Base-by-base conservation (phyloP, 2,113 vertebrate species). In the Corythornis cristatus region DNA sequence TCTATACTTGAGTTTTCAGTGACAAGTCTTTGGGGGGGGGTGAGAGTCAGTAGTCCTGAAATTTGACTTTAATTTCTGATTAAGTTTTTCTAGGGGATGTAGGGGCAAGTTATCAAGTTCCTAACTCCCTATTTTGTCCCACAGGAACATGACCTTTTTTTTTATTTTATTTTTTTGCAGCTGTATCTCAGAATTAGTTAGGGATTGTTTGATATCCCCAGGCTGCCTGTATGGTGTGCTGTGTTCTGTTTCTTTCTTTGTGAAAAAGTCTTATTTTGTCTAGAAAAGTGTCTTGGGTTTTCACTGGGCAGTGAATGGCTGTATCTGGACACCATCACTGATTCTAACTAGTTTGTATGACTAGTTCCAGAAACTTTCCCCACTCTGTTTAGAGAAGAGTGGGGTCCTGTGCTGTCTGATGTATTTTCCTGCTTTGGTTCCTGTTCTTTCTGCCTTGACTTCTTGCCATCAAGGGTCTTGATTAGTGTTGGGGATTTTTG, bases 351-450 rank as follows among this genome's bases (percentile, higher is more conserved):
- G 0, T 46, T 65, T 67, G 6, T 9, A 8, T 67, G 18, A 83
- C 23, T 35, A 75, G 15, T 43, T 81, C 26, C 14, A 61, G 79
- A 93, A 78, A 60, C 5, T 6, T 77, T 73, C 60, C 23, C 23
- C 8, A 2, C 5, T 73, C 7, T 1, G 0, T 37, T 67, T 31
- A 33, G 23, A 71, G 16, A 26, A 35, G 3, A 72, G 12, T 1
- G 0, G 18, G 2, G 1, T 71, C n/a, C 45, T 73, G 25, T 46
- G 20, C 43, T 53, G 31, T 26, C 13, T 22, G 45, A 1, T 13
- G 7, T 46, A 35, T 57, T 90, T 68, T 37, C 31, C 18, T 75
- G 23, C 26, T 78, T 88, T 81, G 25, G 6, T 68, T 35, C 40
- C 65, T 11, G 11, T 26, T 62, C 29, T 45, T 87, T 91, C 33